Percentiles rank a stretch among this genome's conserved stretches.
Evolutionary conservation across 2,113 vertebrate genomes (phyloP).

Genomic region (Oryzias curvinotus): DNA sequence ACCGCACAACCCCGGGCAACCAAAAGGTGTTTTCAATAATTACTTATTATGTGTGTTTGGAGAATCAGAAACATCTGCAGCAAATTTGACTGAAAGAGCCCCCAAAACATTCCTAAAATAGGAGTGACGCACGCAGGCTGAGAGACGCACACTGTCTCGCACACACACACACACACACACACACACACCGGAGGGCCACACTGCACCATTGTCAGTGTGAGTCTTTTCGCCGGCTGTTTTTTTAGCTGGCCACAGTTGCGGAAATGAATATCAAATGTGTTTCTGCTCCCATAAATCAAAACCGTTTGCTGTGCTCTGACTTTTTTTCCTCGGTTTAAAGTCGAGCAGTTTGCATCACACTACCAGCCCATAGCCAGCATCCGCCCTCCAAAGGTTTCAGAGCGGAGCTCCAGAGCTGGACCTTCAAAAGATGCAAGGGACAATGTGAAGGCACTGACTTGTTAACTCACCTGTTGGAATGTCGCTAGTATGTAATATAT

Average conservation of each 20-base stretch:
- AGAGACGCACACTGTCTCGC: conserved; percentile 39
- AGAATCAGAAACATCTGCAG: conserved; percentile 73
- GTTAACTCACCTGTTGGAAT: no score
- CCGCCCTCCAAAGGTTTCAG: conserved; percentile 48
- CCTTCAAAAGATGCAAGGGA: conserved; percentile 11
- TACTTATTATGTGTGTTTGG: conserved; percentile 73
- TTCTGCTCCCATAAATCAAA: conserved; percentile 77
- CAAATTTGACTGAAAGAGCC: conserved; percentile 66
- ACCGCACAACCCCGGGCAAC: conserved; percentile 60
- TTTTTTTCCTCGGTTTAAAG: conserved; percentile 62
- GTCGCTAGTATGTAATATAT: no score
- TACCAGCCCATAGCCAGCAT: conserved; percentile 53
- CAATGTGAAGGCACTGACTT: background rate
- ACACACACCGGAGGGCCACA: conserved; percentile 53
- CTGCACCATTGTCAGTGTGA: conserved; percentile 64
- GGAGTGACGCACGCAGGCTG: conserved; percentile 71
- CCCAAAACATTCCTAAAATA: conserved; percentile 76
- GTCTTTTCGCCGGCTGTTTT: conserved; percentile 73
- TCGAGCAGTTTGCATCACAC: conserved; percentile 63
- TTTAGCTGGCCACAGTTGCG: conserved; percentile 75
- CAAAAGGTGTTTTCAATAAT: conserved; percentile 80
- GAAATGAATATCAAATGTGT: conserved; percentile 80
- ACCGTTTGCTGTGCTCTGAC: conserved; percentile 64
- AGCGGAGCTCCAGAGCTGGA: conserved; percentile 31
- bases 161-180: conserved; percentile 18